These are phyloP conservation scores for Lindbergichthys nudifrons DNA, from an alignment of 2,797 vertebrate genomes.

Conservation along the genomic window DNA sequence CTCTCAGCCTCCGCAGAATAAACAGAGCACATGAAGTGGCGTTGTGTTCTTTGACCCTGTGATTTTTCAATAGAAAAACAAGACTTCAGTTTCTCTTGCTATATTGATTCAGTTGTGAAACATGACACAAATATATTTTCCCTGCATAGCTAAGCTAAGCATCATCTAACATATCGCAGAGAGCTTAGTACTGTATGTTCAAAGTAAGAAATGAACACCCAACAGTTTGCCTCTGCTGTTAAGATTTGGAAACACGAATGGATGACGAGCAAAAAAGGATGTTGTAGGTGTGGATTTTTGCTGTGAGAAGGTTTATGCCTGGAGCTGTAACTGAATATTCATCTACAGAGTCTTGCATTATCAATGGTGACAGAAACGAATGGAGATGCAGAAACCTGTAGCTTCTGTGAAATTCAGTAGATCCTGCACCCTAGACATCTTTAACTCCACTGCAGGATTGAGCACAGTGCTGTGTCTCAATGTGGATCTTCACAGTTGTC, in stretches of 20 bases:
- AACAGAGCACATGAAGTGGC: constrained; percentile 2
- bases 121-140: background rate
- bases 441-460: no score
- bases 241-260: constrained; percentile 1
- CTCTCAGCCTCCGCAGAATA: constrained; percentile 15
- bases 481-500: no score
- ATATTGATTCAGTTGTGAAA: constrained; percentile 16
- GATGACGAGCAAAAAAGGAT: background rate
- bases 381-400: no score
- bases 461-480: no score
- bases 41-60: constrained; percentile 1
- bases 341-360: background rate
- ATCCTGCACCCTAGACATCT: no score
- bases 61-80: constrained; percentile 15
- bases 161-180: background rate
- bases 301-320: constrained; percentile 8
- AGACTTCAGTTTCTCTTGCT: constrained; percentile 8
- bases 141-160: constrained; percentile 13
- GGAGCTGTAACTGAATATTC: background rate
- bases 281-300: constrained; percentile 16
- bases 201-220: constrained; percentile 25
- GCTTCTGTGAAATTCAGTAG: no score
- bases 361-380: no score
- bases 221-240: background rate
- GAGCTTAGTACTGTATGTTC: background rate